Conservation (phyloP, 2,113 vertebrate genomes). For the Prolemur simus region DNA sequence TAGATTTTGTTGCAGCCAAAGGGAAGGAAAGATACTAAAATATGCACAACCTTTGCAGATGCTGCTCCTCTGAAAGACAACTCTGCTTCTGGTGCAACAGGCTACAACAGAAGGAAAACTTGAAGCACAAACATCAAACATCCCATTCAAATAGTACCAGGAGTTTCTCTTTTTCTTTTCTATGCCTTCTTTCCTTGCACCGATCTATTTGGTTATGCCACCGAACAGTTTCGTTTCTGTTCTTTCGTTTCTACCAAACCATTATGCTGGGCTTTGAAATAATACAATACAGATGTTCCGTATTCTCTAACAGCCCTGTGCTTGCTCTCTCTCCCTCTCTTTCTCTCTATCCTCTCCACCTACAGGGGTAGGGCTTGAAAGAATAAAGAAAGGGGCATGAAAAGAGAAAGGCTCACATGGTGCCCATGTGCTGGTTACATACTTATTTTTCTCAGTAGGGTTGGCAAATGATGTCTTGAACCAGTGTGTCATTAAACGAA, state of each 20-base stretch:
- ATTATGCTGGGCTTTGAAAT: not conserved
- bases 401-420: not conserved
- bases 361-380: not conserved
- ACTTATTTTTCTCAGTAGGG: constrained; percentile 54
- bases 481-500: constrained; percentile 63
- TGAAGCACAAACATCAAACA: not conserved
- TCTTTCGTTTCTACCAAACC: constrained; percentile 17
- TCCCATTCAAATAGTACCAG: not conserved
- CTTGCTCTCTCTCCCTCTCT: not conserved
- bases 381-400: not conserved
- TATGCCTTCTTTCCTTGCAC: not conserved
- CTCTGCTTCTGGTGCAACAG: not conserved
- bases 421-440: not conserved
- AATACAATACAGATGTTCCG: constrained; percentile 30
- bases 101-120: not conserved
- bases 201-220: not conserved
- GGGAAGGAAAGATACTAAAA: not conserved
- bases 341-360: not conserved
- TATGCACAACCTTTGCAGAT: not conserved
- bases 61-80: not conserved
- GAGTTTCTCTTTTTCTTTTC: not conserved
- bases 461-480: constrained; percentile 65
- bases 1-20: not conserved
- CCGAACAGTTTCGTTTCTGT: constrained; percentile 8
- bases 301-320: not conserved